A percentile compares a stretch with the other conserved stretches of the same genome.
Conservation (phyloP, 2,113 vertebrate species). For the Amphiprion ocellaris region DNA sequence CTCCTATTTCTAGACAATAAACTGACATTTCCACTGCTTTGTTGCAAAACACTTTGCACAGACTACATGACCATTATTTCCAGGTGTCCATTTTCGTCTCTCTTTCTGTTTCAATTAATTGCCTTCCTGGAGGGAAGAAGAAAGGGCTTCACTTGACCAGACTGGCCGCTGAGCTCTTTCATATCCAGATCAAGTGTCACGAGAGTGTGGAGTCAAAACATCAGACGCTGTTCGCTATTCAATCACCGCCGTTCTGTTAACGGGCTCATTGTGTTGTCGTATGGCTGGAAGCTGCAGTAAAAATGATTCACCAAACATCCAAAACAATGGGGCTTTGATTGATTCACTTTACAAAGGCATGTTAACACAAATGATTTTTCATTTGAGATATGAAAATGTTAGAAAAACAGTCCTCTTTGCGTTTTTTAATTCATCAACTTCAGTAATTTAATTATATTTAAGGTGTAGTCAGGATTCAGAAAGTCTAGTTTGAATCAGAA, state of each 20-base stretch:
- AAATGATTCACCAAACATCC: conserved; percentile 3
- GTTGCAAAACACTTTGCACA: neutral
- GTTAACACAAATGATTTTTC: too few species aligned
- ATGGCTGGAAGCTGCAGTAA: neutral
- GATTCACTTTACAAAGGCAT: neutral
- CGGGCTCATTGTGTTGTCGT: neutral
- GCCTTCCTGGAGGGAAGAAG: neutral
- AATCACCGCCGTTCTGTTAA: conserved; percentile 27
- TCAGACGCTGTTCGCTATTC: neutral
- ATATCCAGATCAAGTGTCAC: conserved; percentile 12
- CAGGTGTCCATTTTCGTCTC: neutral
- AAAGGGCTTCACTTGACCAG: conserved; percentile 2
- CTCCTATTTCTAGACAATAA: neutral
- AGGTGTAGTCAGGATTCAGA: too few species aligned
- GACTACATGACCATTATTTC: neutral
- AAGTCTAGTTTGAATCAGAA: too few species aligned
- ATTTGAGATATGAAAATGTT: too few species aligned
- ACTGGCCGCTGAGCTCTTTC: neutral
- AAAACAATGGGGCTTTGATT: too few species aligned
- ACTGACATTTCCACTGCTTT: neutral
- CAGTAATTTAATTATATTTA: too few species aligned
- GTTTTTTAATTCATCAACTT: too few species aligned
- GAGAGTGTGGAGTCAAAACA: conserved; percentile 7
- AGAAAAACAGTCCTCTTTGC: too few species aligned
- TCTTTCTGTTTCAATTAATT: conserved; percentile 35